phyloP scores from a whole-genome alignment of 2,888 invertebrate species.

The Phoenoteleia sp. region DNA sequence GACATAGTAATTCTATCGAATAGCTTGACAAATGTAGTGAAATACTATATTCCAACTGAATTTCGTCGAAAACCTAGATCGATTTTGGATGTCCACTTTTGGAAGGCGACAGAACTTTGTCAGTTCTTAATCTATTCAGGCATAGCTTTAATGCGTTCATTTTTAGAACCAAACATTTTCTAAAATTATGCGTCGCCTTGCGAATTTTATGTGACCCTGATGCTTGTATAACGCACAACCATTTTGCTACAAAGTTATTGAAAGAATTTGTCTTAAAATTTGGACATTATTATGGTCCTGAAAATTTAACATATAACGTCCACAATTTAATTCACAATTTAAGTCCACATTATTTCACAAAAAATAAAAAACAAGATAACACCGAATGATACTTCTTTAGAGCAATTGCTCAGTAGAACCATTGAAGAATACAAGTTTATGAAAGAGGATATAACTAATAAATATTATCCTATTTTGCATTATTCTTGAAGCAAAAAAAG shows the following conservation, averaged over 20 bases:
- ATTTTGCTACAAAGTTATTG: slow-evolving; percentile 35
- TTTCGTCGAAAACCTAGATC: background rate
- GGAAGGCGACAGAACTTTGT: slow-evolving; percentile 75
- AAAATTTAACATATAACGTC: slow-evolving; percentile 75
- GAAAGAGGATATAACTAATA: background rate
- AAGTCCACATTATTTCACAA: no score
- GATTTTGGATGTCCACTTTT: slow-evolving; percentile 43
- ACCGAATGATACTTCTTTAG: no score
- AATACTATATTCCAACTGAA: background rate
- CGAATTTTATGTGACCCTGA: slow-evolving; percentile 12
- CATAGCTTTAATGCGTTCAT: no score
- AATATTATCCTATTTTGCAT: background rate
- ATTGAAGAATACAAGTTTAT: background rate
- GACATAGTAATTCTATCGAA: background rate
- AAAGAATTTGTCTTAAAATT: slow-evolving; percentile 39
- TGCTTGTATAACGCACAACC: slow-evolving; percentile 25
- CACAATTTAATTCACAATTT: slow-evolving; percentile 77
- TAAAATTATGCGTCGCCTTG: slow-evolving; percentile 70
- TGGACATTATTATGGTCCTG: slow-evolving; percentile 66
- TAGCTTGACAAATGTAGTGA: background rate
- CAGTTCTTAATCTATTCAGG: background rate
- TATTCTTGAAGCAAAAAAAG: background rate
- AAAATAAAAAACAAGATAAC: no score
- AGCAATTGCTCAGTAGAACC: no score
- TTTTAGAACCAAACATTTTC: slow-evolving; percentile 63